Evolutionary conservation across 2,113 vertebrate genomes (phyloP).

Genomic region (Tragelaphus imberbis): DNA sequence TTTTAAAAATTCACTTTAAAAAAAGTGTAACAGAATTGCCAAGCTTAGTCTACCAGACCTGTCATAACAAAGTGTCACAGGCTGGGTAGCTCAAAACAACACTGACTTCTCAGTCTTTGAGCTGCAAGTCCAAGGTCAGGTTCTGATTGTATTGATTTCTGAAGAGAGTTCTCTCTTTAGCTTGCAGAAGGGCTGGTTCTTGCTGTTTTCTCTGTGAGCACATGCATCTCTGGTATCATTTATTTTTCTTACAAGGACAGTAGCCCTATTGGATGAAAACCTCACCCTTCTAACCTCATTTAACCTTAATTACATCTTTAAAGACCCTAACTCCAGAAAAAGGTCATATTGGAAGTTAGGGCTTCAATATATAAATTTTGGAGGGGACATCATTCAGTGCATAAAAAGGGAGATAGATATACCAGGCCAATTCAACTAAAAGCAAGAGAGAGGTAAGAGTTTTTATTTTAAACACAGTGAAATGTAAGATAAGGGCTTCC

Average conservation of each 20-base stretch:
- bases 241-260: not conserved
- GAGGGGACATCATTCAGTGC: not conserved
- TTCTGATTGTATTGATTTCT: not conserved
- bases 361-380: not conserved
- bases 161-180: not conserved
- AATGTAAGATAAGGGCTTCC: not conserved
- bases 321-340: not conserved
- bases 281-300: not conserved
- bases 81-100: not conserved
- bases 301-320: not conserved
- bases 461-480: not conserved
- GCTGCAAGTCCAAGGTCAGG: not conserved
- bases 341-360: not conserved
- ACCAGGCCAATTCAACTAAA: not conserved
- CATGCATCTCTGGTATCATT: no score
- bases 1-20: not conserved
- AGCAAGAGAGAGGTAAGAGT: not conserved
- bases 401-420: not conserved
- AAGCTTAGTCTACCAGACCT: not conserved
- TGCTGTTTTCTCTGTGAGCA: not conserved
- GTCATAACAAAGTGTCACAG: not conserved
- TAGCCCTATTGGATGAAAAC: not conserved
- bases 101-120: not conserved
- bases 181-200: not conserved
- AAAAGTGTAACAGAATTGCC: not conserved